Conservation (phyloP, 2,888 invertebrate genomes). For the Acrocyrtus sp. region DNA sequence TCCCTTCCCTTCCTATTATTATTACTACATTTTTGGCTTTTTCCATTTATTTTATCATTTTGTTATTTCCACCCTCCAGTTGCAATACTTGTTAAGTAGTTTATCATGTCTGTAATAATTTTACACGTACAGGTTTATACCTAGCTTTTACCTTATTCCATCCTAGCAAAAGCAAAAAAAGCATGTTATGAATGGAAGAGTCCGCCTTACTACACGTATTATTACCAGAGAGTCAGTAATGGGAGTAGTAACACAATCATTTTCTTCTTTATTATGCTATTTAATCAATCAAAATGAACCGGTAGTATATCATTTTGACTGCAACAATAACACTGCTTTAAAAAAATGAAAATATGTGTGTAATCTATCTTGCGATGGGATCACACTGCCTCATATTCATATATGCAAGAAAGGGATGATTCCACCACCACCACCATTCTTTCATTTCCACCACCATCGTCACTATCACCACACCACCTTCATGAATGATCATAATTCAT, state of each 20-base stretch:
- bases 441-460: too few relatives aligned
- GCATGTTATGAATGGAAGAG: too few relatives aligned
- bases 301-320: conserved; percentile 54
- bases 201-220: too few relatives aligned
- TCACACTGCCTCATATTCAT: conserved; percentile 10
- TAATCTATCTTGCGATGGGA: conserved; percentile 47
- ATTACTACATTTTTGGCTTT: conserved; percentile 45
- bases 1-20: too few relatives aligned
- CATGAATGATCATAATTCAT: conserved; percentile 52
- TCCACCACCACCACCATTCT: conserved; percentile 36
- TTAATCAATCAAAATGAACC: conserved; percentile 53
- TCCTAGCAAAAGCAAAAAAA: too few relatives aligned
- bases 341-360: conserved; percentile 42
- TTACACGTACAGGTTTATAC: too few relatives aligned
- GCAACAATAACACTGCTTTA: conserved; percentile 48
- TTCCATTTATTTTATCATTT: conserved; percentile 4
- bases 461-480: too few relatives aligned
- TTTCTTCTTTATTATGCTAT: conserved; percentile 41
- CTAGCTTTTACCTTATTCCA: too few relatives aligned
- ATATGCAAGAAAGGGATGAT: conserved; percentile 27
- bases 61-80: conserved; percentile 18
- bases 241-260: conserved; percentile 41
- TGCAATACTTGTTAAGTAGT: too few relatives aligned
- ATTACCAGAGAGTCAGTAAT: too few relatives aligned
- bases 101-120: too few relatives aligned